These are phyloP conservation scores for Triplophysa siluroides DNA, from an alignment of 2,113 vertebrate genomes.

Conservation along the genomic window DNA sequence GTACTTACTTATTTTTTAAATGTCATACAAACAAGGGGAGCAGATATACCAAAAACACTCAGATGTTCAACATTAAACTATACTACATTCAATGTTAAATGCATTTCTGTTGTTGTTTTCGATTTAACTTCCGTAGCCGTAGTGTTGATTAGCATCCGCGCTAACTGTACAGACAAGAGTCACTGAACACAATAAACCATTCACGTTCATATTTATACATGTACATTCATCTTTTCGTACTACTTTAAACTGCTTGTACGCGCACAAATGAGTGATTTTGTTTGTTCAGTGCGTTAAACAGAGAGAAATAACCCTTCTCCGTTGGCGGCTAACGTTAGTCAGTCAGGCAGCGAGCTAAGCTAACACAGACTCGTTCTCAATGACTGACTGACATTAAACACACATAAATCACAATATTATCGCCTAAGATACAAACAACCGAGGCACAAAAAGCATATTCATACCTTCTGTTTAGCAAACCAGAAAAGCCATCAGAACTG, in stretches of 20 bases:
- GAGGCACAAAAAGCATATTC: background rate
- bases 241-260: background rate
- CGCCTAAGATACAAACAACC: background rate
- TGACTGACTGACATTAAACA: background rate
- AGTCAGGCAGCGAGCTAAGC: conserved; percentile 3
- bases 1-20: background rate
- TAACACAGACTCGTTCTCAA: conserved; percentile 5
- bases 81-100: background rate
- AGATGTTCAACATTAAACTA: background rate
- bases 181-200: background rate
- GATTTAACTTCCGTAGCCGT: conserved; percentile 29
- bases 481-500: background rate
- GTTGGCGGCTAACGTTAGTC: too few relatives aligned
- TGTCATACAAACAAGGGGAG: background rate
- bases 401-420: background rate
- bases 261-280: background rate
- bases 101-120: conserved; percentile 1
- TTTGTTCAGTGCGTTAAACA: background rate
- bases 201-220: background rate
- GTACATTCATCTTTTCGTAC: background rate
- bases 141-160: conserved; percentile 2
- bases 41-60: background rate
- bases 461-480: background rate
- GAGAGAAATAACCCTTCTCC: background rate
- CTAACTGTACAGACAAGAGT: conserved; percentile 10